These are phyloP conservation scores for Cordylochernes scorpioides DNA, from an alignment of 2,888 invertebrate genomes.

Conservation along the genomic window DNA sequence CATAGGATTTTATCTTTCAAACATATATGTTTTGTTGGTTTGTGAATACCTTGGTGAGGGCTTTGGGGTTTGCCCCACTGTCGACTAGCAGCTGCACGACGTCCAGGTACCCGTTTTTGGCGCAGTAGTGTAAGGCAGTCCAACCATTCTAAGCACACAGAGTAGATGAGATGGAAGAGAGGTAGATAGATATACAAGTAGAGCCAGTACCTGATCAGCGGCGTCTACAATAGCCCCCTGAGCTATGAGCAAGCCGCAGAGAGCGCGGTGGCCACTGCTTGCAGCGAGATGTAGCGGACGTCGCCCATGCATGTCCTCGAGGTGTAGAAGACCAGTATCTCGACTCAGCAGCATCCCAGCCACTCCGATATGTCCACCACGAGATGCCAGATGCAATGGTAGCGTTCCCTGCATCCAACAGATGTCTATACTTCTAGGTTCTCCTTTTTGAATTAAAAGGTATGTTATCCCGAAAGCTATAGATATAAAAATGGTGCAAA, in stretches of 20 bases:
- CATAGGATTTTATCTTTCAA: background rate
- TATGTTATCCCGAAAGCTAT: too few relatives aligned
- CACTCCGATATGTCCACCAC: constrained; percentile 86
- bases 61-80: constrained; percentile 80
- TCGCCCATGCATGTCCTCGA: constrained; percentile 68
- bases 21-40: too few relatives aligned
- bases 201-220: constrained; percentile 62
- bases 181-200: too few relatives aligned
- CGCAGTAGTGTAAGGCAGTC: constrained; percentile 72
- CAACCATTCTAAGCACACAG: constrained; percentile 40
- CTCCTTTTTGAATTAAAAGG: too few relatives aligned
- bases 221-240: constrained; percentile 97
- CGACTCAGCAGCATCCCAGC: constrained; percentile 84
- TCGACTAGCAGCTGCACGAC: constrained; percentile 82
- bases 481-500: too few relatives aligned
- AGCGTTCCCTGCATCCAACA: constrained; percentile 79
- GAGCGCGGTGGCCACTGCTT: constrained; percentile 85
- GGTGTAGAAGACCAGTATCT: constrained; percentile 76
- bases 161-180: too few relatives aligned
- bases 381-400: constrained; percentile 88
- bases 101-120: constrained; percentile 74
- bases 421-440: too few relatives aligned
- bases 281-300: constrained; percentile 90
- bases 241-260: constrained; percentile 88
- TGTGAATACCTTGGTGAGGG: constrained; percentile 59